phyloP scores from a whole-genome alignment of 2,888 invertebrate genomes.

The Pharmacophagus antenor region DNA sequence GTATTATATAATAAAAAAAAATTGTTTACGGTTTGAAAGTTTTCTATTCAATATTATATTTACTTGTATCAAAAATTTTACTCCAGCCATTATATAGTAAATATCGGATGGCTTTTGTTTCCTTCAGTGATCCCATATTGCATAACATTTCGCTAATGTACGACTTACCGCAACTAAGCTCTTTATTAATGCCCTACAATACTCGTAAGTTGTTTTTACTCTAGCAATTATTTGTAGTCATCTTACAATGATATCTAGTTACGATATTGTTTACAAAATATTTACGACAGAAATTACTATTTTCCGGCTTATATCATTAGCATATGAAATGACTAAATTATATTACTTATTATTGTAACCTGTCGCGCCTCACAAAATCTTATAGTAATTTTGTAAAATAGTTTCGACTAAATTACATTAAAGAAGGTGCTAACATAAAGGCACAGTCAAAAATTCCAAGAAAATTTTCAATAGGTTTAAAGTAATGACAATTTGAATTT shows the following conservation, averaged over 20 bases:
- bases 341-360: not conserved
- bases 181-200: conserved; percentile 28
- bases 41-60: too few species aligned
- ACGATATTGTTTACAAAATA: conserved; percentile 1
- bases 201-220: conserved; percentile 19
- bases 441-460: too few species aligned
- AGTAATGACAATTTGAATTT: not conserved
- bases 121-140: conserved; percentile 22
- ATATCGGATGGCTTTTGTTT: conserved; percentile 16
- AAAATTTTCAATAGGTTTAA: too few species aligned
- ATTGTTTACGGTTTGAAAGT: too few species aligned
- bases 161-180: conserved; percentile 30
- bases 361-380: conserved; percentile 1
- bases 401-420: not conserved
- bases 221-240: conserved; percentile 22
- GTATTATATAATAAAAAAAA: too few species aligned
- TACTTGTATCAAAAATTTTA: too few species aligned
- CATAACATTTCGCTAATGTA: conserved; percentile 20
- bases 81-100: too few species aligned
- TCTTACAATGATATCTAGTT: conserved; percentile 19
- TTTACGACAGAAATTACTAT: not conserved
- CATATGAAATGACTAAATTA: not conserved
- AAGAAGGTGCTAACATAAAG: too few species aligned
- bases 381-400: not conserved
- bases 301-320: not conserved